Evolutionary conservation across 2,888 invertebrate genomes (phyloP).

Genomic region (Mesoligia furuncula): DNA sequence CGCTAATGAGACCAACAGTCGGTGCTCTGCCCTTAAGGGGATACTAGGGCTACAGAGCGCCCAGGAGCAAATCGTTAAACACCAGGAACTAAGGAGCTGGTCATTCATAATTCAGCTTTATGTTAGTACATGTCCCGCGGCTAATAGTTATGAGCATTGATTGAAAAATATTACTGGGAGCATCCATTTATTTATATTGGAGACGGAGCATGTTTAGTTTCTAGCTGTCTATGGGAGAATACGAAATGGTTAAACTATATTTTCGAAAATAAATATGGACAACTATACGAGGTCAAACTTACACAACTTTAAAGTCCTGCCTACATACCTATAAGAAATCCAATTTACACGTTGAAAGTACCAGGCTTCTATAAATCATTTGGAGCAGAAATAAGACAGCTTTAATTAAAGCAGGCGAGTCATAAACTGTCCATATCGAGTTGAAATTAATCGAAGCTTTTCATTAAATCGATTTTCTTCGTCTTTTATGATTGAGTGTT

Average conservation of each 20-base stretch:
- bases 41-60: conserved; percentile 36
- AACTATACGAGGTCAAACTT: background rate
- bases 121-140: conserved; percentile 69
- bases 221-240: background rate
- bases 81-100: conserved; percentile 53
- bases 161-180: conserved; percentile 77
- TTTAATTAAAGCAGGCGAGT: conserved; percentile 48
- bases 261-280: background rate
- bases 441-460: conserved; percentile 39
- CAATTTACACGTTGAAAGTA: conserved; percentile 25
- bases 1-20: conserved; percentile 60
- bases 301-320: background rate
- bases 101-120: conserved; percentile 70
- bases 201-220: conserved; percentile 1
- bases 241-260: background rate
- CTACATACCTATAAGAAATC: too few species aligned
- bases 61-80: conserved; percentile 60
- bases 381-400: conserved; percentile 42
- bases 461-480: conserved; percentile 39
- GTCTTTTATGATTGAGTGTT: conserved; percentile 37
- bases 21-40: conserved; percentile 57
- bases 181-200: conserved; percentile 31
- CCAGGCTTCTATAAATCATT: conserved; percentile 49
- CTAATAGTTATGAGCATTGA: conserved; percentile 74
- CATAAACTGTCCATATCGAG: conserved; percentile 39